These are phyloP conservation scores for Neostethus bicornis DNA, from an alignment of 2,797 vertebrate species.

Conservation along the genomic window DNA sequence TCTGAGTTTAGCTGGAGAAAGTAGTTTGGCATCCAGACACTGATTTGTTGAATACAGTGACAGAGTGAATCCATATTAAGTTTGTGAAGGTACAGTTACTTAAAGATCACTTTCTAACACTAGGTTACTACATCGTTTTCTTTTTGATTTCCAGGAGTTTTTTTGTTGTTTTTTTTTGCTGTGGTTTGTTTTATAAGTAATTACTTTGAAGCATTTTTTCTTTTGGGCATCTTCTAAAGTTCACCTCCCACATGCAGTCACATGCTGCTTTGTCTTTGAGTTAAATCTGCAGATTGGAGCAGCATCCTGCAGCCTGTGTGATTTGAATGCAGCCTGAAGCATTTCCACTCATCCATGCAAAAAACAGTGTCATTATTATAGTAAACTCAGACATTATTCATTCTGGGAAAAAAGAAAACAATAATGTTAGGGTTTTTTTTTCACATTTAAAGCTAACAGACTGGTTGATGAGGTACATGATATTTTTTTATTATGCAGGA, in stretches of 20 bases:
- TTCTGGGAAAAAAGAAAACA: not conserved
- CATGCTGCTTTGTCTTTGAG: slow-evolving; percentile 45
- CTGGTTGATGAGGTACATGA: not conserved
- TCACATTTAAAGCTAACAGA: not conserved
- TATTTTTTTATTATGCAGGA: not conserved
- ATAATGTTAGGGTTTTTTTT: not conserved
- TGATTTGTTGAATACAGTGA: no score
- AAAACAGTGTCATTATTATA: not conserved
- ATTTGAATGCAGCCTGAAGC: slow-evolving; percentile 2
- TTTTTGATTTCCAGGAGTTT: no score
- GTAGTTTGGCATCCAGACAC: no score
- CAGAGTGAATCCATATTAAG: no score
- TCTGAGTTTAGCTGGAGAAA: no score
- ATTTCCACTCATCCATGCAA: not conserved
- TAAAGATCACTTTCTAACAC: no score
- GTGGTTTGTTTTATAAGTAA: no score
- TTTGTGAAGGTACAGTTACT: no score
- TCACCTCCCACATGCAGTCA: slow-evolving; percentile 57
- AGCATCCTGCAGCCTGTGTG: slow-evolving; percentile 23
- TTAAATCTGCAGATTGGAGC: slow-evolving; percentile 5
- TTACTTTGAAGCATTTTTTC: no score
- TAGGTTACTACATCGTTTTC: no score
- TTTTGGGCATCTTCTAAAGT: no score
- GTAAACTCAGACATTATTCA: not conserved
- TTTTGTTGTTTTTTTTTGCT: no score